Evolutionary conservation across 2,888 invertebrate genomes (phyloP), one percentile per base, ranked within the genome.

Genomic region (Cephalotes varians): DNA sequence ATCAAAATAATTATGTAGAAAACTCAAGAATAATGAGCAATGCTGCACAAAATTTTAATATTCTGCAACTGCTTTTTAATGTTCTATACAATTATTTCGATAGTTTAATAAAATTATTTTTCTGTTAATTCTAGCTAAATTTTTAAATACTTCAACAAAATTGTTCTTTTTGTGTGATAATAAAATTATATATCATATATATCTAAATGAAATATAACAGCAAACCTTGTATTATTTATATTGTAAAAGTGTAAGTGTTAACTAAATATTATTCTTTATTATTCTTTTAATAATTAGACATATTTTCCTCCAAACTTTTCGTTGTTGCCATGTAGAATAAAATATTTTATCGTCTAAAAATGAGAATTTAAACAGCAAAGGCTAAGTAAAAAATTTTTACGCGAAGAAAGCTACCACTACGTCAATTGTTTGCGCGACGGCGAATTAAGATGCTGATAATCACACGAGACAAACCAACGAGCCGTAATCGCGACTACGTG

Each of bases 401-500:
- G 18, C 4, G 5, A 65, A 44, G 3, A 0, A 18, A 44, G 18
- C 28, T 7, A 18, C n/a, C n/a, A n/a, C n/a, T 18, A 65, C 34
- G 21, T 7, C 44, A 77, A 77, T 77, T 77, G 40, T 6, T 47
- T 25, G 37, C 28, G 25, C 40, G 25, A 25, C 4, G 21, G 25
- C 25, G 4, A 51, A 18, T 67, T 54, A 56, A 56, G 18, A 44
- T 56, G 37, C 28, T 9, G 44, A 79, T 67, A 79, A 69, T 56
- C 18, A 25, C 4, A n/a, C 56, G 25, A 54, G 21, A 56, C 31
- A 37, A 77, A 67, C 15, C 6, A n/a, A 54, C 15, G 31, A 40
- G n/a, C 18, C 40, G 31, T 44, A 51, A 69, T 79, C 77, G 56
- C 56, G 44, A 31, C 7, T 77, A 44, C 44, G 25, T 79, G 77